phyloP scores from a whole-genome alignment of 2,113 vertebrate genomes.

The Silurus glanis region DNA sequence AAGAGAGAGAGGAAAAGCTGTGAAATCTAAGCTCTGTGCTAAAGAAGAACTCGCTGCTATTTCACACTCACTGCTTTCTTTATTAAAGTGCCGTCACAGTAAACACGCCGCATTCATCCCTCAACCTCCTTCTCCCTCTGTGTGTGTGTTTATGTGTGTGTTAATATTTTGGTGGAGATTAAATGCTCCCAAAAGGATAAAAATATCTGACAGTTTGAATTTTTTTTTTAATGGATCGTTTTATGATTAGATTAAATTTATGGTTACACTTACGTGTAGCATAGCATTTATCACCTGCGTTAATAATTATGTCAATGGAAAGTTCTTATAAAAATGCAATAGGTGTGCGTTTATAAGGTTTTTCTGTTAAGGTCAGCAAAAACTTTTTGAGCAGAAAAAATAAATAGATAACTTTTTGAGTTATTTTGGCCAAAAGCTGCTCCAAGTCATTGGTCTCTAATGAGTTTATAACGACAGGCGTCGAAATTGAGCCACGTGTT shows the following conservation, averaged over 20 bases:
- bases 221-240: background rate
- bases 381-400: too few relatives aligned
- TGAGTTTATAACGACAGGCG: conserved; percentile 54
- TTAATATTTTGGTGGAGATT: background rate
- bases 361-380: conserved; percentile 23
- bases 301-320: background rate
- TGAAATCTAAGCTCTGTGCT: conserved; percentile 63
- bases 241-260: background rate
- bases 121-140: background rate
- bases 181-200: background rate
- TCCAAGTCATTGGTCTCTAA: conserved; percentile 43
- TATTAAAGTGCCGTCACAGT: conserved; percentile 75
- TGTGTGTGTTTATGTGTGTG: conserved; percentile 8
- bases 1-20: conserved; percentile 47
- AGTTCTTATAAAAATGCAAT: background rate
- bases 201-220: background rate
- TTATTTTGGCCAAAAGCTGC: conserved; percentile 30
- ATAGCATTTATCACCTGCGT: background rate
- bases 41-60: conserved; percentile 70
- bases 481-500: conserved; percentile 53
- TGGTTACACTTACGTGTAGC: background rate
- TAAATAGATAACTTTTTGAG: conserved; percentile 34
- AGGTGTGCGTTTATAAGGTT: background rate
- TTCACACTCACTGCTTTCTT: conserved; percentile 76
- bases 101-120: conserved; percentile 60